phyloP scores from a whole-genome alignment of 2,797 vertebrate species.

The Danio aesculapii region DNA sequence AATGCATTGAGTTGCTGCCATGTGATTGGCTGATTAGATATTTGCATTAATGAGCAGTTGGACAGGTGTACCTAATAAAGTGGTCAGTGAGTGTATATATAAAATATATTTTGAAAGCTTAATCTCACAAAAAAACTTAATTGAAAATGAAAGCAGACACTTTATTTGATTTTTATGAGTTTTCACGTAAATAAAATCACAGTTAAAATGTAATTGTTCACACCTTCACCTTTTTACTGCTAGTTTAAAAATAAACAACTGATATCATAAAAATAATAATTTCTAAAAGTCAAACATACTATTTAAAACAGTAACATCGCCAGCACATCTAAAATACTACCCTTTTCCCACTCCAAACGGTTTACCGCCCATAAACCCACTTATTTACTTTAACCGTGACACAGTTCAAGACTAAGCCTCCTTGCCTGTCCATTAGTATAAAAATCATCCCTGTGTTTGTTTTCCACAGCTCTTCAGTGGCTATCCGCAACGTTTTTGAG shows the following conservation, averaged over 20 bases:
- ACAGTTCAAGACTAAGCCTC: constrained; percentile 21
- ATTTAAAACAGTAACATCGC: not conserved
- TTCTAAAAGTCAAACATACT: not conserved
- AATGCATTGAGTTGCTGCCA: no score
- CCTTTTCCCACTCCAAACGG: not conserved
- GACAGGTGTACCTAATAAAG: no score
- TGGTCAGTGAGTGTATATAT: no score
- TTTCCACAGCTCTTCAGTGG: constrained; percentile 55
- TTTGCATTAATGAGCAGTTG: no score
- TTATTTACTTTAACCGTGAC: constrained; percentile 16
- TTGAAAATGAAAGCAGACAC: no score
- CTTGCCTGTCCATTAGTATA: constrained; percentile 52
- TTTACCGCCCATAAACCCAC: not conserved
- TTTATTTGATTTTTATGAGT: no score
- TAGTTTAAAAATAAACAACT: not conserved
- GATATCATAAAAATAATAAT: not conserved
- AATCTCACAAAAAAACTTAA: no score
- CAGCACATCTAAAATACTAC: not conserved
- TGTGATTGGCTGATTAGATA: no score
- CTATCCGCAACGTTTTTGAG: constrained; percentile 22
- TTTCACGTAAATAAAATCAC: no score
- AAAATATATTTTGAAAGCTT: no score
- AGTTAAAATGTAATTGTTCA: not conserved
- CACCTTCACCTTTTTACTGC: no score
- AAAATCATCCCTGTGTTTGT: constrained; percentile 53